These are phyloP conservation scores for Actinostola sp. DNA, from an alignment of 92 coral and sea anemone species.

Conservation along the genomic window DNA sequence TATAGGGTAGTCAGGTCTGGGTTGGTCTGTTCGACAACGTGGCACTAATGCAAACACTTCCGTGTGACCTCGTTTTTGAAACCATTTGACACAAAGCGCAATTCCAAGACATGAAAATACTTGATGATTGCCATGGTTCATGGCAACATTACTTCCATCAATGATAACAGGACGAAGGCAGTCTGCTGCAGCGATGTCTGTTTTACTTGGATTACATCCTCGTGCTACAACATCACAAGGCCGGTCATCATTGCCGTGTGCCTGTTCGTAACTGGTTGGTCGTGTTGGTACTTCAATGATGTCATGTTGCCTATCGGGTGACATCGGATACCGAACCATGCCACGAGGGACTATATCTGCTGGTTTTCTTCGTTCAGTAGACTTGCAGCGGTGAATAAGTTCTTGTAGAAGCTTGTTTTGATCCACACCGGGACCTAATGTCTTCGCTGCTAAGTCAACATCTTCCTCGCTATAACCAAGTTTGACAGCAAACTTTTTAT, in stretches of 20 bases:
- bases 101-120: conserved; percentile 93
- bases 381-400: conserved; percentile 62
- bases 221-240: conserved; percentile 36
- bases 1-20: conserved; percentile 69
- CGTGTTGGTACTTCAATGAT: conserved; percentile 1
- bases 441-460: conserved; percentile 74
- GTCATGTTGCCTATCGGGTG: not conserved
- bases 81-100: conserved; percentile 79
- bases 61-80: conserved; percentile 78
- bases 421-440: conserved; percentile 76
- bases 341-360: conserved; percentile 11
- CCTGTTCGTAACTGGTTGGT: not conserved
- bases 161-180: conserved; percentile 81
- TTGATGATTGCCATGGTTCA: conserved; percentile 91
- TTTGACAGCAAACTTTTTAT: conserved; percentile 85
- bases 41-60: conserved; percentile 93
- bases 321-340: not conserved
- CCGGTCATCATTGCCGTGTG: not conserved
- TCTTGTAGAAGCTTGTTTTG: conserved; percentile 77
- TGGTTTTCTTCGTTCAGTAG: not conserved
- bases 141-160: conserved; percentile 98
- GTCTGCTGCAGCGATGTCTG: no score
- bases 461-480: conserved; percentile 79
- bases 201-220: conserved; percentile 36
- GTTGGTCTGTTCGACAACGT: conserved; percentile 73